Evolutionary conservation across 2,888 invertebrate genomes (phyloP), one percentile per base, ranked within the genome.

Genomic region (Rhorus exstirpatorius): DNA sequence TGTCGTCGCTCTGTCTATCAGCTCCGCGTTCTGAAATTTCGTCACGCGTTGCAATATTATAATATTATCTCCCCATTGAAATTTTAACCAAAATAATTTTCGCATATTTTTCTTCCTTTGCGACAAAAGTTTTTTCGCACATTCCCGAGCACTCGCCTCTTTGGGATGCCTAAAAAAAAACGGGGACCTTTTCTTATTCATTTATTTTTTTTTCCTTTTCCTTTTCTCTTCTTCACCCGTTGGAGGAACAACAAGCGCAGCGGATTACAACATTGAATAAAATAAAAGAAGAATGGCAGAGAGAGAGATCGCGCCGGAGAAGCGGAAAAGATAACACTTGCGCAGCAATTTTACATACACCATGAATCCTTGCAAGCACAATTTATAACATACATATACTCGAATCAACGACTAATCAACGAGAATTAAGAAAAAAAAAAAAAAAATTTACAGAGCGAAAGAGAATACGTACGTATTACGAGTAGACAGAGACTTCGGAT

Each of bases 1-100:
- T 94, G 88, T 94, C 94, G 85, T 94, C 94, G 89, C 94, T 94
- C 83, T 93, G 92, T 81, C 94, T 91, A 79, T 94, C 94, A 79
- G 93, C 90, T 24, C 93, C 93, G 26, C 93, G 93, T 81, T 93
- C 93, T 93, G 93, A 51, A 93, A 92, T 84, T 80, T 44, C 31
- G 53, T 68, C 6, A 35, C 31, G 31, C 2, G 6, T 31, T 3
- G 6, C 31, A 31, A 31, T 31, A 2, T 31, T 31, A n/a, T n/a
- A 60, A 60, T 67, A 67, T 58, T 31, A 63, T 65, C 65, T 53
- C 10, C 17, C 21, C 14, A n/a, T 51, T 65, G 8, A 49, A 21
- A 68, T 72, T 74, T 77, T 35, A n/a, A n/a, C n/a, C n/a, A n/a
- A n/a, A n/a, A n/a, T n/a, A n/a, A n/a, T n/a, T n/a, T n/a, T n/a